Percentiles rank a stretch among this genome's conserved stretches.
These are phyloP conservation scores for Agrotis exclamationis DNA, from an alignment of 2,888 invertebrate genomes.

Conservation along the genomic window DNA sequence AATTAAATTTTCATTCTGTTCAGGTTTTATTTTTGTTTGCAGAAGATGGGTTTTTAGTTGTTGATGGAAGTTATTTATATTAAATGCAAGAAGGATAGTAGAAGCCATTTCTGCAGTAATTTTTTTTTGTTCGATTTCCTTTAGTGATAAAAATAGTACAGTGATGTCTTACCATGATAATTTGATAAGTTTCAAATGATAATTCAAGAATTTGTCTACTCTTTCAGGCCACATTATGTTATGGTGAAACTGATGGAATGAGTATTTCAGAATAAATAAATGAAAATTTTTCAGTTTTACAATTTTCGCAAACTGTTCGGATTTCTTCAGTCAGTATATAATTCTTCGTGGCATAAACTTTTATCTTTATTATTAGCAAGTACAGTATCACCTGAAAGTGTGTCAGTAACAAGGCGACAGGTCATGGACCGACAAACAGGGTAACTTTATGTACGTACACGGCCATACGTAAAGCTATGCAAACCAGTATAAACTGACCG, in stretches of 20 bases:
- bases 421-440: constrained; percentile 41
- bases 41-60: background rate
- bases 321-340: background rate
- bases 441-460: constrained; percentile 12
- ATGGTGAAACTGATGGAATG: background rate
- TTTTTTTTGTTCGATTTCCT: background rate
- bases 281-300: background rate
- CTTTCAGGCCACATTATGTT: background rate
- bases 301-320: constrained; percentile 1
- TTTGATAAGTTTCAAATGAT: no score
- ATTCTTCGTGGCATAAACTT: constrained; percentile 3
- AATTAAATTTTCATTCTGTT: constrained; percentile 26
- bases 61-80: background rate
- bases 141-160: background rate
- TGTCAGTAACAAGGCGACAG: constrained; percentile 50
- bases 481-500: no score
- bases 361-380: constrained; percentile 35
- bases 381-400: constrained; percentile 48
- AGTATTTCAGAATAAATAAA: background rate
- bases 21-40: background rate
- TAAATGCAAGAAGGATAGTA: background rate
- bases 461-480: no score
- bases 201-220: background rate
- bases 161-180: no score
- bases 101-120: background rate